Base-by-base conservation (phyloP, 2,797 vertebrate species). In the Hafferia zeledoni region DNA sequence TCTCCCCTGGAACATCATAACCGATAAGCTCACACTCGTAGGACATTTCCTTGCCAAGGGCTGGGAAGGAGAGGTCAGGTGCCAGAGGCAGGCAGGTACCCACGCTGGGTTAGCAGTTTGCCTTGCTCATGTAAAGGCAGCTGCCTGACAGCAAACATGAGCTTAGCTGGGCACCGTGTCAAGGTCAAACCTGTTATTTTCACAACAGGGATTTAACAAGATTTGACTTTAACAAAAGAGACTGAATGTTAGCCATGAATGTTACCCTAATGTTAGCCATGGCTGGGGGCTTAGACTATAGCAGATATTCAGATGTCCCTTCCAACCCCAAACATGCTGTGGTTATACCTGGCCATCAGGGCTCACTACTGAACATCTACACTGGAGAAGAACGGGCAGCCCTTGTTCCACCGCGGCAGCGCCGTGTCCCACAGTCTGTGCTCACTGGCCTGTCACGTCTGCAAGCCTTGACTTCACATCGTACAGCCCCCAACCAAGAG, bases 11-110 rank as follows among this genome's bases (percentile, higher is more conserved):
- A 78, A 56, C 64, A 70, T 17, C 11, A 22, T 12, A 56, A 25
- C 19, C 0, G 4, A 22, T 30, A 35, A n/a, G 33, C 24, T 87
- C 63, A 10, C 4, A 18, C 23, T 46, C 0, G 0, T 0, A 25
- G 41, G 63, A 44, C 23, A 10, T 23, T n/a, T 53, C 56, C 57
- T 81, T 64, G 63, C 37, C 63, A 16, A 64, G 49, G 49, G 28
- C 8, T 68, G 69, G 52, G 65, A 75, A 27, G 47, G 43, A 25
- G 59, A 83, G 31, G 30, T 30, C 53, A 37, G 37, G 31, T 37
- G 77, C 33, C 83, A 57, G 64, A 43, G 69, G 63, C 2, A 71
- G 68, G 39, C 39, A 87, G 77, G 83, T 17, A 18, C 33, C 56
- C 70, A 37, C 0, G 0, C 35, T 59, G 69, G 46, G 46, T 49